Conservation (phyloP, 30 jellyfish, hydroid and myxozoan genomes). For the Rhopilema esculentum region DNA sequence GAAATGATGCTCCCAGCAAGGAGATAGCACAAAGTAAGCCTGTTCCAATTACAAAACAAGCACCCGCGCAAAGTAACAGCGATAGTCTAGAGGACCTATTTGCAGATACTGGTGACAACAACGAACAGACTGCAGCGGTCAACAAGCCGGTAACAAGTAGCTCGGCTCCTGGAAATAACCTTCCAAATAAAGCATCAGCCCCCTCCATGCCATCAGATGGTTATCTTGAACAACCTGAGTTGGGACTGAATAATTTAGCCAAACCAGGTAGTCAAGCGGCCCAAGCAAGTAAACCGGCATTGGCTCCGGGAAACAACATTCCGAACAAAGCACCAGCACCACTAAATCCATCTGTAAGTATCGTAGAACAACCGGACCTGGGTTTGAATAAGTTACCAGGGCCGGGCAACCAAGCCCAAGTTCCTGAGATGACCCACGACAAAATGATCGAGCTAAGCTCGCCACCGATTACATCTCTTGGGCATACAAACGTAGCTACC, state of each 20-base stretch:
- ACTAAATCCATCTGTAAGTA: slow-evolving; percentile 9
- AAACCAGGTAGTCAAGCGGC: neutral
- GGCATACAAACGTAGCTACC: slow-evolving; percentile 35
- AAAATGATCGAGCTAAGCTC: slow-evolving; percentile 56
- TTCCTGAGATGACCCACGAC: slow-evolving; percentile 13
- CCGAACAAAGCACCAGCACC: slow-evolving; percentile 24
- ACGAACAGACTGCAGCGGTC: neutral
- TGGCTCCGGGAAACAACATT: neutral
- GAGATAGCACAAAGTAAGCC: slow-evolving; percentile 24
- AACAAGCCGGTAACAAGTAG: neutral
- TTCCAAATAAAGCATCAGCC: slow-evolving; percentile 7
- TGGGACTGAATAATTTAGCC: neutral
- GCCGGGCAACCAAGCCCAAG: slow-evolving; percentile 23
- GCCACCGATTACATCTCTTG: slow-evolving; percentile 30
- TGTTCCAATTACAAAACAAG: neutral
- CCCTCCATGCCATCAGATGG: slow-evolving; percentile 9
- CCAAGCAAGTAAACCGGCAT: slow-evolving; percentile 1
- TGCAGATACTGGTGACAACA: neutral
- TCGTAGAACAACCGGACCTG: neutral
- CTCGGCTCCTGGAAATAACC: neutral
- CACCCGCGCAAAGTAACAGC: slow-evolving; percentile 8
- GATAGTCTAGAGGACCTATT: neutral
- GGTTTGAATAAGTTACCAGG: too few species aligned
- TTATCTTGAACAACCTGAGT: neutral
- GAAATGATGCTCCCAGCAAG: slow-evolving; percentile 17